Conservation (phyloP, 2,888 invertebrate species). For the Drosophila ezoana region DNA sequence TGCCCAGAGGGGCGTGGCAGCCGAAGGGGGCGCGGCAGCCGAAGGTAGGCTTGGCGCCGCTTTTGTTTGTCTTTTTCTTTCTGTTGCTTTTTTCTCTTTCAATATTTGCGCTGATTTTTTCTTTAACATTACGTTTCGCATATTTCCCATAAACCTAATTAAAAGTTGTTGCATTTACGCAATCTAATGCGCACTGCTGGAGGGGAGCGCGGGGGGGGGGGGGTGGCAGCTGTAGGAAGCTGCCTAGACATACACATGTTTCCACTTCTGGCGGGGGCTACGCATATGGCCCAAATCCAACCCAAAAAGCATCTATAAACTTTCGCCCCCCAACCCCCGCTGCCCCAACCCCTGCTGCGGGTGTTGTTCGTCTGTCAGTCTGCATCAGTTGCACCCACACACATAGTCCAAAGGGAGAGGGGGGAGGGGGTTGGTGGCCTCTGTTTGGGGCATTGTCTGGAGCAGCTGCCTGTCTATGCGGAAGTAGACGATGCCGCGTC, state of each 20-base stretch:
- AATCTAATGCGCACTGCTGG: conserved; percentile 35
- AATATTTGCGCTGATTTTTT: conserved; percentile 39
- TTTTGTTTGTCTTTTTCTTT: conserved; percentile 23
- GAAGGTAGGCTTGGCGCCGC: conserved; percentile 2
- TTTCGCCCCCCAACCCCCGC: not conserved
- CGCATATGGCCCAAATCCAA: conserved; percentile 35
- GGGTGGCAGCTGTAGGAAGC: not conserved
- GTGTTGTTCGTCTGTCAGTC: conserved; percentile 47
- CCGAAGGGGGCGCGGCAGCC: not conserved
- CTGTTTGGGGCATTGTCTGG: conserved; percentile 23
- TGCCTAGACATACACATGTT: conserved; percentile 26
- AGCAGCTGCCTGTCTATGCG: conserved; percentile 47
- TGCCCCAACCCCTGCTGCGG: not conserved
- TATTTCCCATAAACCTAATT: conserved; percentile 78
- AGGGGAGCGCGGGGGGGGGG: not conserved
- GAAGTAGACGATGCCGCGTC: conserved; percentile 39
- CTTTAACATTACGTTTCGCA: conserved; percentile 60
- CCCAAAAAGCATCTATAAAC: conserved; percentile 23
- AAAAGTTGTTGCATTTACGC: conserved; percentile 70
- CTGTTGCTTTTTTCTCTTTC: conserved; percentile 7
- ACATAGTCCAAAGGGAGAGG: conserved; percentile 11
- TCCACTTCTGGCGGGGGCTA: conserved; percentile 30
- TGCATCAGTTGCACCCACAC: conserved; percentile 47
- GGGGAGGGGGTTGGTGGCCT: not conserved
- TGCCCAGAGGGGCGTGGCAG: not conserved